Conservation (phyloP, 2,888 invertebrate species). For the Tridacna crocea region DNA sequence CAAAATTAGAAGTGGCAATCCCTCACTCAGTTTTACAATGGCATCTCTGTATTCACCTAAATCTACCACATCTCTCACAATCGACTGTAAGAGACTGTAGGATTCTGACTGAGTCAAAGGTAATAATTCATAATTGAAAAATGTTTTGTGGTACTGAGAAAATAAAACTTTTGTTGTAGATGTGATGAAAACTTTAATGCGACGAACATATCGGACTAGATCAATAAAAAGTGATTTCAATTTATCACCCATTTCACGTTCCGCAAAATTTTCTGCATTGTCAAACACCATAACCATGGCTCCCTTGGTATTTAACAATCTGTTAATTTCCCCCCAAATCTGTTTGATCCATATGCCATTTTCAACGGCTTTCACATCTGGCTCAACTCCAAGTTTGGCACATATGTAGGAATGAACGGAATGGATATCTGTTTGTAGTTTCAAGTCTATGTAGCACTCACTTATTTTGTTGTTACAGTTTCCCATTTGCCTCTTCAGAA, state of each 20-base stretch:
- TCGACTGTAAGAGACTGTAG: conserved; percentile 41
- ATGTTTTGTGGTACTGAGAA: conserved; percentile 24
- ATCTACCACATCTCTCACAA: conserved; percentile 45
- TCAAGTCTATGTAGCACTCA: conserved; percentile 35
- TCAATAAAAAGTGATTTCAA: conserved; percentile 36
- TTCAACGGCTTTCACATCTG: conserved; percentile 23
- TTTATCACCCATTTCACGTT: conserved; percentile 39
- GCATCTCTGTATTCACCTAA: conserved; percentile 52
- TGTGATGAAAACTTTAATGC: conserved; percentile 61
- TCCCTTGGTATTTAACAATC: background rate
- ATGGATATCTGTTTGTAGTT: conserved; percentile 19
- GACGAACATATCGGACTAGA: conserved; percentile 37
- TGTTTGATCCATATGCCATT: conserved; percentile 21
- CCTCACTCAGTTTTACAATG: conserved; percentile 62
- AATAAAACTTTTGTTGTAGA: conserved; percentile 58
- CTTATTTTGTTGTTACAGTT: background rate
- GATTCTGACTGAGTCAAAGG: conserved; percentile 53
- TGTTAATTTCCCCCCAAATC: conserved; percentile 1
- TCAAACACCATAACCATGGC: conserved; percentile 53
- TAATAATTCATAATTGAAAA: conserved; percentile 40
- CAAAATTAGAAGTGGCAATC: conserved; percentile 61
- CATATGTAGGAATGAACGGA: conserved; percentile 38
- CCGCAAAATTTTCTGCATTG: conserved; percentile 65
- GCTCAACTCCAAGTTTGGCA: conserved; percentile 33
- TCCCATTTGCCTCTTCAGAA: conserved; percentile 12